These are phyloP conservation scores for Athripsodes cinereus DNA, from an alignment of 2,888 invertebrate genomes.

Conservation along the genomic window DNA sequence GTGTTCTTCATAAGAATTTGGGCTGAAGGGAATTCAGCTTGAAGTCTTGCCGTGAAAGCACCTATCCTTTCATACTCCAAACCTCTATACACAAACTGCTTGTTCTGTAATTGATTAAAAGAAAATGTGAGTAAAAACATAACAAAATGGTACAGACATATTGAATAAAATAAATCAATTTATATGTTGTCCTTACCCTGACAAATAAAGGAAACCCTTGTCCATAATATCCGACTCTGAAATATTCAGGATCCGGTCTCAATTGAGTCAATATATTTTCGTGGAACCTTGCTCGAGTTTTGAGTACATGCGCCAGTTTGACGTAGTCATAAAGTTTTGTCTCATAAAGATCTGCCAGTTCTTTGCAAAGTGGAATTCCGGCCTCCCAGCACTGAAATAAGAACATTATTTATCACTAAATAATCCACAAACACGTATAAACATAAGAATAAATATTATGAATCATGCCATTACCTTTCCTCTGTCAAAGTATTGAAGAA, in stretches of 20 bases:
- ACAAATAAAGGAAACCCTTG: conserved; percentile 91
- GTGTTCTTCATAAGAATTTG: conserved; percentile 89
- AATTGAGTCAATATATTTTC: conserved; percentile 85
- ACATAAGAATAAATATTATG: too few species aligned
- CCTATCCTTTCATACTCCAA: conserved; percentile 92
- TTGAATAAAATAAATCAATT: background rate
- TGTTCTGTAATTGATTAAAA: conserved; percentile 59
- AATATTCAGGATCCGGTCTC: conserved; percentile 91
- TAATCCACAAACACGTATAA: too few species aligned
- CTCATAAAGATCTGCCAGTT: conserved; percentile 82
- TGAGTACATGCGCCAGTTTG: conserved; percentile 77
- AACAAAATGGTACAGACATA: background rate
- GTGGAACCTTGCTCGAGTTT: conserved; percentile 83
- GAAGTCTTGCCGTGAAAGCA: conserved; percentile 87
- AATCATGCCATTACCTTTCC: conserved; percentile 65
- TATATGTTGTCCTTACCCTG: conserved; percentile 57
- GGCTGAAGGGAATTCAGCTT: conserved; percentile 92
- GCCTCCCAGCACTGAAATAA: conserved; percentile 84
- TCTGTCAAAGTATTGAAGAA: conserved; percentile 86
- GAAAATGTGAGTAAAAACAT: background rate
- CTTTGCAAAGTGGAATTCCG: conserved; percentile 86
- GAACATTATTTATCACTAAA: too few species aligned
- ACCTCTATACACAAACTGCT: conserved; percentile 92
- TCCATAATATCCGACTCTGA: conserved; percentile 92
- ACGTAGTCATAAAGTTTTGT: conserved; percentile 80